A percentile compares a stretch with the other conserved stretches of the same genome.
These are phyloP conservation scores for Ceratosolen fusciceps DNA, from an alignment of 1,140 invertebrate species.

Conservation along the genomic window DNA sequence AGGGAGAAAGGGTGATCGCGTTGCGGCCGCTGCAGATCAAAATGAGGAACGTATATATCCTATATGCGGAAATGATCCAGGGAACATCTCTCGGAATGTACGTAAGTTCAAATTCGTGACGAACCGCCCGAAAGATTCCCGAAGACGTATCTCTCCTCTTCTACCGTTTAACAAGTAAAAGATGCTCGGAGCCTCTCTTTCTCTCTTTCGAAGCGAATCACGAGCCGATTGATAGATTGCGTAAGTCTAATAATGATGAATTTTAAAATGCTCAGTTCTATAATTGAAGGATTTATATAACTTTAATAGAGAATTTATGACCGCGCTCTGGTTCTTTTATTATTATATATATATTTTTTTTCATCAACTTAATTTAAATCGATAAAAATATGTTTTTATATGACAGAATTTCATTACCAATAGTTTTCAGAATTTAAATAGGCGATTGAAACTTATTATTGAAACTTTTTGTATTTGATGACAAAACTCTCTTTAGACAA, in stretches of 20 bases:
- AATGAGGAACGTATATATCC: background rate
- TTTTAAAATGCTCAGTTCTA: background rate
- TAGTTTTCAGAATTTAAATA: no score
- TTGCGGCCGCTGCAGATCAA: background rate
- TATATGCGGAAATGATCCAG: background rate
- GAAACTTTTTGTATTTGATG: no score
- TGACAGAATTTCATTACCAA: no score
- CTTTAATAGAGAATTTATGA: background rate
- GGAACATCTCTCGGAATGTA: background rate
- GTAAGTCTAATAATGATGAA: constrained; percentile 4
- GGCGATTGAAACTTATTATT: no score
- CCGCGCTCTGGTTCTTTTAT: no score
- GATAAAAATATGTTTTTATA: no score
- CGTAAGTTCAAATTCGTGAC: constrained; percentile 33
- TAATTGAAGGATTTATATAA: constrained; percentile 7
- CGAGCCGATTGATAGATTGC: constrained; percentile 27
- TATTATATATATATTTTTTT: no score
- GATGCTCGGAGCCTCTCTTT: background rate
- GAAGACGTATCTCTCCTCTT: constrained; percentile 30
- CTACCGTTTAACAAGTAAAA: constrained; percentile 20
- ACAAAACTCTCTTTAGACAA: no score
- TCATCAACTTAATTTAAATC: no score
- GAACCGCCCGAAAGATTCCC: constrained; percentile 14
- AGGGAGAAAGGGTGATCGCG: background rate
- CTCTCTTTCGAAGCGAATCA: background rate